phyloP scores from a whole-genome alignment of 2,797 vertebrate genomes.

The Ibycter americanus region DNA sequence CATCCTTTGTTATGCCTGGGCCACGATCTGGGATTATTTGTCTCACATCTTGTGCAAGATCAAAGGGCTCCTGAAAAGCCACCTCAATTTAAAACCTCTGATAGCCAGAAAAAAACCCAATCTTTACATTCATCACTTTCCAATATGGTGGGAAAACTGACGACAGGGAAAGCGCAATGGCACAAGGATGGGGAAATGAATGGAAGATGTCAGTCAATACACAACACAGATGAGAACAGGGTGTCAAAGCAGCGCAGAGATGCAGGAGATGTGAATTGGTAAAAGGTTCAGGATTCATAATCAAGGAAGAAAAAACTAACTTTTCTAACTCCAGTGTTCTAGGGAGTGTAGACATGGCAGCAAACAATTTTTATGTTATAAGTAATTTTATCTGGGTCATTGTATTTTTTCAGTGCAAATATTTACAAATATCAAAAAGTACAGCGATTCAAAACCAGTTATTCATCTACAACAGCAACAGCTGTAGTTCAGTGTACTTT shows the following conservation, averaged over 20 bases:
- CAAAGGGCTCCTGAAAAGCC: not conserved
- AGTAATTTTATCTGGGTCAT: not conserved
- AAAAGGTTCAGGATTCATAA: not conserved
- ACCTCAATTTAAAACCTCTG: not conserved
- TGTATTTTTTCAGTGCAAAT: not conserved
- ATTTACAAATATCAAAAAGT: not conserved
- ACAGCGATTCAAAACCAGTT: not conserved
- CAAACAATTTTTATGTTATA: not conserved
- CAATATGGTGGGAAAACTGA: not conserved
- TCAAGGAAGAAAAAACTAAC: not conserved
- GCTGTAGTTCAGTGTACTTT: not conserved
- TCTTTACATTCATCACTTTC: not conserved
- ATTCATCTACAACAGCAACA: not conserved
- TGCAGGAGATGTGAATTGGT: not conserved
- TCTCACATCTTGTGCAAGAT: not conserved
- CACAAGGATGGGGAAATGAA: not conserved
- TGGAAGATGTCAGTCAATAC: not conserved
- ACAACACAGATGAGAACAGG: not conserved
- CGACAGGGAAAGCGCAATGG: not conserved
- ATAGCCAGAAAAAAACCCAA: not conserved
- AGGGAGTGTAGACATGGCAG: not conserved
- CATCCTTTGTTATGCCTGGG: not conserved
- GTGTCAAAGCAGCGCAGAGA: not conserved
- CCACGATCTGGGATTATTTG: fast-evolving
- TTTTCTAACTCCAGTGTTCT: not conserved